Evolutionary conservation across 2,113 vertebrate species (phyloP).

Genomic region (Andinoacara biseriatus): DNA sequence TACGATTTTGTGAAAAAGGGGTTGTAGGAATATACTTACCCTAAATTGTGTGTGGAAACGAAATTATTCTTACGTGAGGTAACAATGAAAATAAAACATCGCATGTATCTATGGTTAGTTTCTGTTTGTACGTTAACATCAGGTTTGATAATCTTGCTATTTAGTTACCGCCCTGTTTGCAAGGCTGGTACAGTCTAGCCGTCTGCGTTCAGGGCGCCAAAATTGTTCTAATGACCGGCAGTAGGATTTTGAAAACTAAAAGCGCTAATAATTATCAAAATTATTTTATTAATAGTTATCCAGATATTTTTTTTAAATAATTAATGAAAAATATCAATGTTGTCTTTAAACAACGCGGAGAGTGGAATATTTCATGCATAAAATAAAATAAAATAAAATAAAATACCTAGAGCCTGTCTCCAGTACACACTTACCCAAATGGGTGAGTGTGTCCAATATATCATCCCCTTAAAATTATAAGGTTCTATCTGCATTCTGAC

Average conservation of each 20-base stretch:
- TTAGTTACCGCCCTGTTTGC: background rate
- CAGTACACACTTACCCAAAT: no score
- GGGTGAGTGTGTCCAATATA: no score
- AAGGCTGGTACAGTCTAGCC: slow-evolving; percentile 57
- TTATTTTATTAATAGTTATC: background rate
- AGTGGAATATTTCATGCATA: background rate
- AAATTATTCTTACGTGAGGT: background rate
- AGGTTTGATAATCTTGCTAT: background rate
- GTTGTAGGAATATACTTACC: background rate
- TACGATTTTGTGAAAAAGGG: slow-evolving; percentile 54
- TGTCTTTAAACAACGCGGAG: background rate
- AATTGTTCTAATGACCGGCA: background rate
- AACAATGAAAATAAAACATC: rapidly evolving
- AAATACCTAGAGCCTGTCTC: no score
- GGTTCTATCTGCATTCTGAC: no score
- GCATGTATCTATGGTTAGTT: rapidly evolving
- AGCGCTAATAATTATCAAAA: background rate
- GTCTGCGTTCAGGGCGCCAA: slow-evolving; percentile 74
- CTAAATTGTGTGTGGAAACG: background rate
- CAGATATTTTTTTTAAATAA: background rate
- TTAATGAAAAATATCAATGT: background rate
- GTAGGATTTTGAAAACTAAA: background rate
- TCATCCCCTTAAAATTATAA: no score
- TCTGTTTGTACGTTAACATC: background rate
- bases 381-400: background rate